Evolutionary conservation across 2,888 invertebrate genomes (phyloP), one percentile per base, ranked within the genome.

Genomic region (Encarsia formosa): DNA sequence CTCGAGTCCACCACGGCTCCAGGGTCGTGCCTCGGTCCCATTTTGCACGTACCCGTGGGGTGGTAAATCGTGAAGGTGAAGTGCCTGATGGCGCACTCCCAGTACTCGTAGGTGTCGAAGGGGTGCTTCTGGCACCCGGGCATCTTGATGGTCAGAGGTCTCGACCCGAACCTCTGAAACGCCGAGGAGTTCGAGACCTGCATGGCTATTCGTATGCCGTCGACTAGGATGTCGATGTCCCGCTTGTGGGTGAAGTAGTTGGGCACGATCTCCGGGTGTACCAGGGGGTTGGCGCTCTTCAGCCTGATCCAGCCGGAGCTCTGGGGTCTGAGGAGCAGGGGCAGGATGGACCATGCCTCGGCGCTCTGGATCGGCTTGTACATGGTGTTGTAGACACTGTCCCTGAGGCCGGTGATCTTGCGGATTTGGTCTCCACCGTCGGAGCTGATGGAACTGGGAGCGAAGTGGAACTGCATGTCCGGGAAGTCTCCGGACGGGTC

Each of bases 241-340:
- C 88, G 83, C 58, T 85, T 84, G 61, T 91, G 86, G 0, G 90
- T 84, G 67, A 97, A 88, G 70, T 97, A 97, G 71, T 96, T 95
- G 0, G 96, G 94, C 68, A 90, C 88, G 48, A 97, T 87, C 13
- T 87, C 82, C 0, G 95, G 96, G 56, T 88, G 83, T 1, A 87
- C 83, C 58, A 85, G 79, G 0, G 95, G 94, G 72, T 95, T 87
- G 31, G 79, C 81, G 41, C 88, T 89, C 59, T 83, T 84, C 16
- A 98, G 75, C 44, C 86, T 84, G n/a, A 98, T 77, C 82, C 86
- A 86, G 0, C 98, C 98, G 0, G 83, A 82, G 67, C 94, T 94
- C 65, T 85, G 86, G 0, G 97, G 93, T 5, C 96, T 80, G 60
- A 97, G 73, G 1, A 92, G 72, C 4, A 91, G 73, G 0, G 91